Conservation (phyloP, 2,113 vertebrate species). For the Chloebia gouldiae region DNA sequence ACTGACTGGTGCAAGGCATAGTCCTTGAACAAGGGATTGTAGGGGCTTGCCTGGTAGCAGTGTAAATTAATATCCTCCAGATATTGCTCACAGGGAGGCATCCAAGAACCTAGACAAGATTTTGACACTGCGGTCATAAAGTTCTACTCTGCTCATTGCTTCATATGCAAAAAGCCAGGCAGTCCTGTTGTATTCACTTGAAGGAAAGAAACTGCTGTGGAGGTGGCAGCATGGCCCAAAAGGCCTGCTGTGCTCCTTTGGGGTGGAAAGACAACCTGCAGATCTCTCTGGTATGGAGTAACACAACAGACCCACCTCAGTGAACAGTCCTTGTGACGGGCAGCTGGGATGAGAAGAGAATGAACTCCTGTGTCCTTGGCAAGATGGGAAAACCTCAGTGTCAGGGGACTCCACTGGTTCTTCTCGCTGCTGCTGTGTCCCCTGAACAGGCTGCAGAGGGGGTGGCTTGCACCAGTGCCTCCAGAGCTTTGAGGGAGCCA, state of each 20-base stretch:
- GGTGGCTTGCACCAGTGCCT: background rate
- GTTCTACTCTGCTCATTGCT: background rate
- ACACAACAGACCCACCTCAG: background rate
- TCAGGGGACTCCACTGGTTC: accelerated
- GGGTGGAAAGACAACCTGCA: background rate
- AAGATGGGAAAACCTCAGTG: background rate
- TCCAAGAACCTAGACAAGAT: background rate
- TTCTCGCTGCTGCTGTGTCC: background rate
- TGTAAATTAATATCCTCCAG: background rate
- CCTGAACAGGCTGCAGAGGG: background rate
- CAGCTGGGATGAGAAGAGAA: background rate
- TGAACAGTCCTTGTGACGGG: background rate
- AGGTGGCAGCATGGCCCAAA: background rate
- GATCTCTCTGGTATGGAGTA: accelerated
- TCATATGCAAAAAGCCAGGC: background rate
- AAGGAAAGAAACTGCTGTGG: background rate
- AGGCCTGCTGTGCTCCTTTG: background rate
- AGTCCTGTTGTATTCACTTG: background rate
- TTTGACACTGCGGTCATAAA: background rate
- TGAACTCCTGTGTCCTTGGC: background rate
- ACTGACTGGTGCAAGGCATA: accelerated
- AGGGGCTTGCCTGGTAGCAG: background rate
- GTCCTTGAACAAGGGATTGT: background rate
- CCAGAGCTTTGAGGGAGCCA: background rate
- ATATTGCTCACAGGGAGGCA: background rate